phyloP scores from a whole-genome alignment of 2,888 invertebrate species.

The Sesia bembeciformis region DNA sequence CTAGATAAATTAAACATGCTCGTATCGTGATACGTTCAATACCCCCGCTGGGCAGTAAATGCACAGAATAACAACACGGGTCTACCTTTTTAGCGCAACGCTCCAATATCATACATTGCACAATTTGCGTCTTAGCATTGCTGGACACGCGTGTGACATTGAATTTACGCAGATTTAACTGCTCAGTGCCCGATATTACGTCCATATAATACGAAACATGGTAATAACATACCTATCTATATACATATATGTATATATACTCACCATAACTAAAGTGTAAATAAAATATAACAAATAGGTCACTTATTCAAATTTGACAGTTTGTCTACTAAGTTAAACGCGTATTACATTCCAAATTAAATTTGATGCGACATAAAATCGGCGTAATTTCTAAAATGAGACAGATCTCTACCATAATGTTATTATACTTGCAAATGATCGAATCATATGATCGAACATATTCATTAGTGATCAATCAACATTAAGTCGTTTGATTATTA shows the following conservation, averaged over 20 bases:
- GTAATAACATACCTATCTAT: background rate
- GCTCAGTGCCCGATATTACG: constrained; percentile 3
- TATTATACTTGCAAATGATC: no score
- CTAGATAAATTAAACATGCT: background rate
- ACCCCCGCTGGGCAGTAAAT: constrained; percentile 1
- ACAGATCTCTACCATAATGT: no score
- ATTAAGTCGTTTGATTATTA: no score
- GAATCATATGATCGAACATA: no score
- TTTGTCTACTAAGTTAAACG: background rate
- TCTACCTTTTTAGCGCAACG: constrained; percentile 1
- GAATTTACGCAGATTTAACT: constrained; percentile 21
- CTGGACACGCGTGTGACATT: constrained; percentile 28
- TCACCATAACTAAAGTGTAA: background rate
- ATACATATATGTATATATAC: background rate
- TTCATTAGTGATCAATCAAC: no score
- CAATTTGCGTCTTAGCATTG: constrained; percentile 29
- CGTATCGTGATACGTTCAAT: background rate
- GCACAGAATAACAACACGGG: constrained; percentile 8
- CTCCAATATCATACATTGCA: constrained; percentile 14
- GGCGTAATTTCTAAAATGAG: no score
- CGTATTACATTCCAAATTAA: background rate
- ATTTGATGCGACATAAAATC: no score
- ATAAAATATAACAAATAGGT: background rate
- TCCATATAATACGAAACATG: constrained; percentile 1
- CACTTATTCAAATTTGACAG: background rate